Percentiles rank a stretch among this genome's conserved stretches.
Evolutionary conservation across 92 coral and sea anemone species (phyloP).

Genomic region (Hydrozoanthus gracilis): DNA sequence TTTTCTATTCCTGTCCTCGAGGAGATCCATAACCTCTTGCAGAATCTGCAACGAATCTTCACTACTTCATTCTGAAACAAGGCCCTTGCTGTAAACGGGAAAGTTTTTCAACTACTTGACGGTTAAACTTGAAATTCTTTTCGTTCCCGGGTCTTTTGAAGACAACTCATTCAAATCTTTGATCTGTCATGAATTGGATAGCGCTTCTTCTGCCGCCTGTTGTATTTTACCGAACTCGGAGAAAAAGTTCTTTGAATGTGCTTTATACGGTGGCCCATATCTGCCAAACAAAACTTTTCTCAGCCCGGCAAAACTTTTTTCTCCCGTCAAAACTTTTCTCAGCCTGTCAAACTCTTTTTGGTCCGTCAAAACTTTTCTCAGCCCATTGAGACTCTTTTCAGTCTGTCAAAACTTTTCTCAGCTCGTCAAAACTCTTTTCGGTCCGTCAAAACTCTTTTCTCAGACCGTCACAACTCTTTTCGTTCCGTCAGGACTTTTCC

Average conservation of each 20-base stretch:
- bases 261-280: no score
- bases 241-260: not conserved
- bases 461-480: not conserved
- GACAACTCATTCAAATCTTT: no score
- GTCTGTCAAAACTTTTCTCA: no score
- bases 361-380: no score
- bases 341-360: not conserved
- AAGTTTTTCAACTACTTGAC: not conserved
- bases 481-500: no score
- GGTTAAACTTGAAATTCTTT: not conserved
- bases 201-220: constrained; percentile 1
- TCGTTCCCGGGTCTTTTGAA: not conserved
- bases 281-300: not conserved
- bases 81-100: not conserved
- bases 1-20: constrained; percentile 31
- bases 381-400: no score
- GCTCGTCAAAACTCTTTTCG: no score
- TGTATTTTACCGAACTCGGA: not conserved
- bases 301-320: not conserved
- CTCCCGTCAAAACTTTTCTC: not conserved
- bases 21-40: constrained; percentile 9
- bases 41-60: constrained; percentile 24
- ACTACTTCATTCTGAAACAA: not conserved
- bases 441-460: no score
- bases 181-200: not conserved